Evolutionary conservation across 2,113 vertebrate species (phyloP).

Genomic region (Rhinoderma darwinii): DNA sequence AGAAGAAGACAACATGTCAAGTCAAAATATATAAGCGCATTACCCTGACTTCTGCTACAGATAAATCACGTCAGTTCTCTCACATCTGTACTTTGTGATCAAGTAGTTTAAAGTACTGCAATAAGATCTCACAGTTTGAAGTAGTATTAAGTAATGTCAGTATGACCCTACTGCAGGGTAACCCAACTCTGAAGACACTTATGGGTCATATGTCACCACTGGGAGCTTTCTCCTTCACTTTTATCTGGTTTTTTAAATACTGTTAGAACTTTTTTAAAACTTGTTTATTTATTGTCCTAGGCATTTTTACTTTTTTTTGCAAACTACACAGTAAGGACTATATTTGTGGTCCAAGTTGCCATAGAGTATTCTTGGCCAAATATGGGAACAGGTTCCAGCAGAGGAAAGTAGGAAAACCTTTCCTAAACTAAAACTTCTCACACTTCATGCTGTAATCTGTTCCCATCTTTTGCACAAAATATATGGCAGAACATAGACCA

Average conservation of each 20-base stretch:
- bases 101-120: constrained; percentile 20
- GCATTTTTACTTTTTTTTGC: background rate
- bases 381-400: background rate
- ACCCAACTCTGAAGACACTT: constrained; percentile 20
- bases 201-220: background rate
- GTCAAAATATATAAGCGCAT: constrained; percentile 27
- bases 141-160: constrained; percentile 42
- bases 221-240: background rate
- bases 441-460: background rate
- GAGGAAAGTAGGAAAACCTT: background rate
- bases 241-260: background rate
- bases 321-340: background rate
- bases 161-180: constrained; percentile 19
- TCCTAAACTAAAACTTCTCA: background rate
- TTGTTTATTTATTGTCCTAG: background rate
- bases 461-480: background rate
- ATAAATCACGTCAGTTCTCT: constrained; percentile 28
- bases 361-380: background rate
- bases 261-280: background rate
- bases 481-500: background rate
- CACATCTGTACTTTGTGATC: constrained; percentile 40
- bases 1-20: constrained; percentile 43
- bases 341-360: background rate
- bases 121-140: constrained; percentile 44
- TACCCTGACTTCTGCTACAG: constrained; percentile 27